phyloP scores from a whole-genome alignment of 2,113 vertebrate species.

The Podocnemis expansa region DNA sequence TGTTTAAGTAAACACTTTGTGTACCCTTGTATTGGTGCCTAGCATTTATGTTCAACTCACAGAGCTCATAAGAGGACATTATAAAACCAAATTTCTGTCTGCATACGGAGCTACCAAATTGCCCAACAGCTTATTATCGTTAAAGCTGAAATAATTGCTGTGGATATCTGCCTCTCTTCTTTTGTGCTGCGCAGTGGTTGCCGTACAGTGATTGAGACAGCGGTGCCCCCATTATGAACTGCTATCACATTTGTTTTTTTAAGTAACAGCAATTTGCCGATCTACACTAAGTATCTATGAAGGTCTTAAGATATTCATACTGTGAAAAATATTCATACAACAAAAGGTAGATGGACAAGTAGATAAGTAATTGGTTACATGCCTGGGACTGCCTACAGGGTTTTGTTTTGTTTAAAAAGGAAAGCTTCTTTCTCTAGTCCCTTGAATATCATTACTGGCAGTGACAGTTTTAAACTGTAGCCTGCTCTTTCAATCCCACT shows the following conservation, averaged over 20 bases:
- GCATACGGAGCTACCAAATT: background rate
- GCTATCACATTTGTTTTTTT: background rate
- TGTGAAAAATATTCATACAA: constrained; percentile 67
- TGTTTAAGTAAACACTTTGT: constrained; percentile 1
- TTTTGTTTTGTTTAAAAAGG: constrained; percentile 65
- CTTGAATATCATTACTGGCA: constrained; percentile 52
- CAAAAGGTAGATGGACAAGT: constrained; percentile 57
- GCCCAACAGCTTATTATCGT: background rate
- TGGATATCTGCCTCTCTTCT: background rate
- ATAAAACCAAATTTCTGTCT: constrained; percentile 6
- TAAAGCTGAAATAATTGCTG: constrained; percentile 53
- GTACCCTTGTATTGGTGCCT: background rate
- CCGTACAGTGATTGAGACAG: background rate
- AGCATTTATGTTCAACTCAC: background rate
- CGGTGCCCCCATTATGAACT: constrained; percentile 26
- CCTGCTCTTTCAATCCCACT: background rate
- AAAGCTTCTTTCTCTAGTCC: constrained; percentile 33
- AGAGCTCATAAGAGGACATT: background rate
- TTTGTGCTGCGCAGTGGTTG: constrained; percentile 31
- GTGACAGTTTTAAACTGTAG: constrained; percentile 35
- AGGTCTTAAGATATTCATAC: constrained; percentile 52
- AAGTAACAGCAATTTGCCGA: constrained; percentile 30
- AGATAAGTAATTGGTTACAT: constrained; percentile 60
- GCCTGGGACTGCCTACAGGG: constrained; percentile 43
- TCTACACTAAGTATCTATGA: constrained; percentile 29